These are phyloP conservation scores for Pterostichus madidus DNA, from an alignment of 2,888 invertebrate species.

Conservation along the genomic window DNA sequence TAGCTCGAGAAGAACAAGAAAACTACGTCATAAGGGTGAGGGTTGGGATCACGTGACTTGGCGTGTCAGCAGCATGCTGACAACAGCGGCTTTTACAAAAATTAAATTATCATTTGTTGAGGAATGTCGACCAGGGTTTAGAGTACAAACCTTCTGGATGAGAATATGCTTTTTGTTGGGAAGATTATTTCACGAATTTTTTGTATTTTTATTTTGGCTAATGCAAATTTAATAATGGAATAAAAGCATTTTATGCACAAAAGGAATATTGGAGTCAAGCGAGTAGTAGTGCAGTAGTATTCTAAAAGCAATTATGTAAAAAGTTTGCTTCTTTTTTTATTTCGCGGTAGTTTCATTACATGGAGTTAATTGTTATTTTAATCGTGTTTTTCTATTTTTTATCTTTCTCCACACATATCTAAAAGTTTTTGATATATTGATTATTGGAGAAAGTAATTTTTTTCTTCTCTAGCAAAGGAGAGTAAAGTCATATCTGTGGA, in stretches of 20 bases:
- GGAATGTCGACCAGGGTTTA: not conserved
- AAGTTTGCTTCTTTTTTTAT: too few species aligned
- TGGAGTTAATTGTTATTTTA: too few species aligned
- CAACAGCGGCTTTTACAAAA: slow-evolving; percentile 39
- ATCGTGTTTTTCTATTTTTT: too few species aligned
- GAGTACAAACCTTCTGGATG: slow-evolving; percentile 8
- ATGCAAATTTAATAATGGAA: slow-evolving; percentile 26
- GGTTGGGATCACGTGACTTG: slow-evolving; percentile 20
- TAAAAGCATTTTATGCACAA: not conserved
- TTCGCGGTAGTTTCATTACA: too few species aligned
- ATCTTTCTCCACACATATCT: too few species aligned
- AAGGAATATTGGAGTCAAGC: too few species aligned
- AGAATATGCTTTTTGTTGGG: slow-evolving; percentile 21
- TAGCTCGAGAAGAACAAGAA: not conserved
- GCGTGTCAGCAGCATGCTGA: slow-evolving; percentile 3
- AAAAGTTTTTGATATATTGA: too few species aligned
- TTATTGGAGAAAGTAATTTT: too few species aligned
- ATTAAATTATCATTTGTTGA: slow-evolving; percentile 45
- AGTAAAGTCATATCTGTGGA: too few species aligned
- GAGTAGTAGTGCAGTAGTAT: not conserved
- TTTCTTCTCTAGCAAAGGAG: too few species aligned
- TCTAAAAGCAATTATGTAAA: too few species aligned
- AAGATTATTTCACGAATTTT: slow-evolving; percentile 3
- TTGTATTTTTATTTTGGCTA: slow-evolving; percentile 12
- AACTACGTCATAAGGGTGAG: not conserved